Conservation (phyloP, 2,888 invertebrate species). For the Cyclophora albipunctata region DNA sequence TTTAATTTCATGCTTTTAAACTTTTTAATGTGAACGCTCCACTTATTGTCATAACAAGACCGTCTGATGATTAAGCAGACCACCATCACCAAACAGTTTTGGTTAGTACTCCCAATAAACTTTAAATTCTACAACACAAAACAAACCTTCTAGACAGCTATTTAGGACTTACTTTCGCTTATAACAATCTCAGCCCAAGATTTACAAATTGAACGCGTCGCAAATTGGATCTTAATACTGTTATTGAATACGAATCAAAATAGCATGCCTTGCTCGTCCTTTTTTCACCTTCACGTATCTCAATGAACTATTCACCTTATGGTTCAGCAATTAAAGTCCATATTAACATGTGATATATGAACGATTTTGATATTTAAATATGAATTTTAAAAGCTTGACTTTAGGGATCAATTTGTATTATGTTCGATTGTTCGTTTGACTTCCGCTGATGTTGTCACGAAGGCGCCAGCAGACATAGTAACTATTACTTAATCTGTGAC, state of each 20-base stretch:
- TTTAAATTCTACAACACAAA: not conserved
- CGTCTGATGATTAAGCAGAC: slow-evolving; percentile 10
- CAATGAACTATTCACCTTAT: too few species aligned
- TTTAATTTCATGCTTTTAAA: not conserved
- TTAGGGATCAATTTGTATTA: slow-evolving; percentile 1
- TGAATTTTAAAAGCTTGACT: not conserved
- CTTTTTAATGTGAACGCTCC: slow-evolving; percentile 2
- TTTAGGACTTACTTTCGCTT: too few species aligned
- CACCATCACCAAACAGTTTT: slow-evolving; percentile 7
- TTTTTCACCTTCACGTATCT: too few species aligned
- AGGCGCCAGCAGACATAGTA: slow-evolving; percentile 8
- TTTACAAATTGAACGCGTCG: too few species aligned
- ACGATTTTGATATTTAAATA: not conserved
- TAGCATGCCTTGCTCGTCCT: too few species aligned
- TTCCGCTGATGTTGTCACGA: slow-evolving; percentile 14
- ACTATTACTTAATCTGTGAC: too few species aligned
- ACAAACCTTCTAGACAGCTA: too few species aligned
- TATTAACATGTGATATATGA: too few species aligned
- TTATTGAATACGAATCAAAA: not conserved
- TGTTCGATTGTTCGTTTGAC: slow-evolving; percentile 5
- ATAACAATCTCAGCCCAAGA: too few species aligned
- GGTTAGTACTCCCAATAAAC: slow-evolving; percentile 6
- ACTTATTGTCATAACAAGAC: slow-evolving; percentile 7
- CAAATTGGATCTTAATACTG: not conserved
- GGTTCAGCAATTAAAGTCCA: too few species aligned